phyloP scores from a whole-genome alignment of 1,140 invertebrate species.

The Scaptomyza pallida region DNA sequence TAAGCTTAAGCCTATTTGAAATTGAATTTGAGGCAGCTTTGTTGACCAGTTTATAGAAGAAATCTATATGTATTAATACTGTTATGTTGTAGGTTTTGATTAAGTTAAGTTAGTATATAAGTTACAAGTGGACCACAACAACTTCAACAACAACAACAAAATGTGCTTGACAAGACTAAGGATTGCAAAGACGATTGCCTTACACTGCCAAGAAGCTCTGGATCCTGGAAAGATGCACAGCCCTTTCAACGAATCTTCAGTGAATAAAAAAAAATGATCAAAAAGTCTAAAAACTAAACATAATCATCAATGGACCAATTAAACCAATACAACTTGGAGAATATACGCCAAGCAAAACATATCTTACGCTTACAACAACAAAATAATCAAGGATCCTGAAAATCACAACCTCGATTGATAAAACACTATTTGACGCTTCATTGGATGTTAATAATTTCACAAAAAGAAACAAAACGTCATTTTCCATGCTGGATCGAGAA shows the following conservation, averaged over 20 bases:
- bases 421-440: too few species aligned
- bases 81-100: slow-evolving; percentile 7
- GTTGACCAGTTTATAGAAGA: background rate
- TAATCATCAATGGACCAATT: background rate
- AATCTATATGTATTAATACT: background rate
- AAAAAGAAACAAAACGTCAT: too few species aligned
- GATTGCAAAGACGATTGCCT: background rate
- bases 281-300: background rate
- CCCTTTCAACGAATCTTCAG: background rate
- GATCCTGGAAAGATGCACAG: background rate
- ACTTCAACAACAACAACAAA: background rate
- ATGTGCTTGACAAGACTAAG: background rate
- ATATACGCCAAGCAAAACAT: too few species aligned
- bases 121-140: slow-evolving; percentile 14
- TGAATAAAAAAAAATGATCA: background rate
- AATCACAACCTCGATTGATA: too few species aligned
- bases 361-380: too few species aligned
- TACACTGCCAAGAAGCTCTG: background rate
- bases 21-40: background rate
- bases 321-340: too few species aligned
- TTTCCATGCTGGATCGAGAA: too few species aligned
- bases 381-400: too few species aligned
- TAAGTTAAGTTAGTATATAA: slow-evolving; percentile 31
- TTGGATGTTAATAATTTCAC: too few species aligned
- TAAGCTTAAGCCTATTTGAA: background rate